These are phyloP conservation scores for Camponotus vicinus DNA, from an alignment of 1,140 invertebrate species.

Conservation along the genomic window DNA sequence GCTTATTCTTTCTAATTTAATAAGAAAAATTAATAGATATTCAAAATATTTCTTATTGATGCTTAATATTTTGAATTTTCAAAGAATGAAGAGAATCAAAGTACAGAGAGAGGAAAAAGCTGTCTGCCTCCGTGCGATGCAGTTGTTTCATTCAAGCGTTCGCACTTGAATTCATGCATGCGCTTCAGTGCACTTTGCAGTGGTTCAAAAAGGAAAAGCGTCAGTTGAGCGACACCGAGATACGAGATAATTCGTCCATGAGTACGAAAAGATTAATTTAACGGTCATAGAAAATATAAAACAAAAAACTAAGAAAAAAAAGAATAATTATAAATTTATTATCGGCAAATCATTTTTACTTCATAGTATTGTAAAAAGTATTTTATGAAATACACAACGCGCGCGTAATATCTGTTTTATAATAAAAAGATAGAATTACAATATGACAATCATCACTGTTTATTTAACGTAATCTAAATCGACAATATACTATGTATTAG, in stretches of 20 bases:
- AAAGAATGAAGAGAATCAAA: constrained; percentile 3
- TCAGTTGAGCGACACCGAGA: background rate
- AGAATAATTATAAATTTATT: background rate
- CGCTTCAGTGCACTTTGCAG: constrained; percentile 28
- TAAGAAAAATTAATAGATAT: background rate
- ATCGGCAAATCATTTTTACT: background rate
- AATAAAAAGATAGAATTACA: constrained; percentile 7
- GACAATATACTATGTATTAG: no score
- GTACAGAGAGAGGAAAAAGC: background rate
- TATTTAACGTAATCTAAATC: background rate
- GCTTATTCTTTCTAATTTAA: constrained; percentile 10
- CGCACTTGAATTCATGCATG: constrained; percentile 44
- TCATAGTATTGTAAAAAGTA: background rate
- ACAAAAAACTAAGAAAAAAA: background rate
- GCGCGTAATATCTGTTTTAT: background rate
- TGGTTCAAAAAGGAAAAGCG: constrained; percentile 45
- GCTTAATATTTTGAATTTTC: background rate
- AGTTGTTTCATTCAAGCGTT: constrained; percentile 33
- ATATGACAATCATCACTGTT: background rate
- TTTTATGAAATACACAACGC: constrained; percentile 1
- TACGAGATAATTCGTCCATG: background rate
- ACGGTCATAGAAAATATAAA: background rate
- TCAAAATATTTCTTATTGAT: background rate
- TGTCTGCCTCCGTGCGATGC: background rate
- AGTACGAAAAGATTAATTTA: constrained; percentile 30